Base-by-base conservation (phyloP, 2,888 invertebrate genomes). In the Epiperipatus broadwayi region DNA sequence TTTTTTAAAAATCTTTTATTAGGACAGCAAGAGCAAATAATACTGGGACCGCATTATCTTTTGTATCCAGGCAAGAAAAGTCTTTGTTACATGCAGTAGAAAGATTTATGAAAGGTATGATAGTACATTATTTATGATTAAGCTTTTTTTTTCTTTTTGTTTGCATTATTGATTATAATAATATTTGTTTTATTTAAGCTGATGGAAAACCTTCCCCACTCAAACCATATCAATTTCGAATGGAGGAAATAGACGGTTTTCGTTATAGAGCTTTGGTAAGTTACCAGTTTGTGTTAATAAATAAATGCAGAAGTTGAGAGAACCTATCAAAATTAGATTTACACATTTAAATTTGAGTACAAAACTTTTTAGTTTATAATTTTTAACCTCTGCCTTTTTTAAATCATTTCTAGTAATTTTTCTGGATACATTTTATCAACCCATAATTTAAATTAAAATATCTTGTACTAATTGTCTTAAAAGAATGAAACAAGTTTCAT, bases 221-320 rank as follows among this genome's bases (percentile, higher is more conserved):
- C 50, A 81, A 79, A 57, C 78, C 81, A 40, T 97, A 89, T 61
- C 75, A 85, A 54, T 93, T 97, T 56, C 80, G 79, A 50, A 66
- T 95, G 59, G 80, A 87, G 44, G 91, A 97, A 63, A 78, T 97
- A 35, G 93, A 95, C 56, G 80, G 91, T 0, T 95, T 99, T 59
- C 68, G 81, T 45, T 93, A 97, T 63, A 68, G 97, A 48, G 79
- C 93, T 0, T 72, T 78, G 53, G 63, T 62, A 43, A 42, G 47
- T 40, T 10, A 10, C 8, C 20, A n/a, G n/a, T n/a, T n/a, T n/a
- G n/a, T n/a, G n/a, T n/a, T 20, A 15, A n/a, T 41, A 5, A 14
- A 40, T 14, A 10, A 44, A n/a, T n/a, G n/a, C n/a, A n/a, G n/a
- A n/a, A n/a, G n/a, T n/a, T n/a, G n/a, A n/a, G n/a, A n/a, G n/a